phyloP scores from a whole-genome alignment of 2,797 vertebrate species.

The Cynopterus sphinx region DNA sequence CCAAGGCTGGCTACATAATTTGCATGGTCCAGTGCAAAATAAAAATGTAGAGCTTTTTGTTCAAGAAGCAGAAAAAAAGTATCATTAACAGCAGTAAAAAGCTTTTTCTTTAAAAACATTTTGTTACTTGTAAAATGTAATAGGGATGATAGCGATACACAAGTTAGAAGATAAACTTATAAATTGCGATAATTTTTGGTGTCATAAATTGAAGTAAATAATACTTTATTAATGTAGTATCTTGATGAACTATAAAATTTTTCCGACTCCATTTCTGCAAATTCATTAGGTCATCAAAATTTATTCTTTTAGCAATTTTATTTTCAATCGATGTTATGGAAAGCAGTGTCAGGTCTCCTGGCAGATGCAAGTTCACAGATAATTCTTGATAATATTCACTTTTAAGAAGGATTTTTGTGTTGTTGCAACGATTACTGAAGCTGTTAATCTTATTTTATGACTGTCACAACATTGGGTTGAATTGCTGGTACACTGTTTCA shows the following conservation, averaged over 20 bases:
- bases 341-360: background rate
- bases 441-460: background rate
- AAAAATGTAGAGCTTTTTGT: background rate
- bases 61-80: background rate
- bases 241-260: background rate
- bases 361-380: background rate
- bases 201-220: background rate
- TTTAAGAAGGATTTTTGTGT: slow-evolving; percentile 1
- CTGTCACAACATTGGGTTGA: background rate
- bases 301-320: background rate
- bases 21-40: slow-evolving; percentile 16
- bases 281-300: slow-evolving; percentile 2
- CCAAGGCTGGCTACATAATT: background rate
- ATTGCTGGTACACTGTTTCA: background rate
- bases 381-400: background rate
- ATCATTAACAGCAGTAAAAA: background rate
- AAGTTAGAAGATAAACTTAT: background rate
- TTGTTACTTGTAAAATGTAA: background rate
- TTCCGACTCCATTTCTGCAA: background rate
- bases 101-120: background rate
- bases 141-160: background rate
- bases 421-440: background rate
- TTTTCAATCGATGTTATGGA: slow-evolving; percentile 2
- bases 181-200: background rate
- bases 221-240: background rate